A percentile compares a stretch with the other conserved stretches of the same genome.
These are phyloP conservation scores for Phragmatobia fuliginosa DNA, from an alignment of 2,888 invertebrate genomes.

Conservation along the genomic window DNA sequence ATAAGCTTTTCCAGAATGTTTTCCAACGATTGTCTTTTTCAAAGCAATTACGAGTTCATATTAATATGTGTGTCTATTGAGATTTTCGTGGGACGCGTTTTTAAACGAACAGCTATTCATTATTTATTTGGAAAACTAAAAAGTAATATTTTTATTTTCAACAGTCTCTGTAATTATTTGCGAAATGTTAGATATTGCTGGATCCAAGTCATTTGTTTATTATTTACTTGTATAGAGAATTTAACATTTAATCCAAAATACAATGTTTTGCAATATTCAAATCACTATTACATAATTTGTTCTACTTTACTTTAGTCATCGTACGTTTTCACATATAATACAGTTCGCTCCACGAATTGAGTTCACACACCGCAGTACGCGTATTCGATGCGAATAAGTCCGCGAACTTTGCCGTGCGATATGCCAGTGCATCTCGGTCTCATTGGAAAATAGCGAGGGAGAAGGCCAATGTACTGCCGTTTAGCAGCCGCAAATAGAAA, in stretches of 20 bases:
- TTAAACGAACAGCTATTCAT: neutral
- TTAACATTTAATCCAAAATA: slow-evolving; percentile 20
- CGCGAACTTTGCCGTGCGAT: slow-evolving; percentile 59
- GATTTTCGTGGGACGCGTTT: too few species aligned
- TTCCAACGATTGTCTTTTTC: neutral
- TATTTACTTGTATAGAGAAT: neutral
- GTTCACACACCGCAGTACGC: slow-evolving; percentile 45
- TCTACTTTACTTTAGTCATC: slow-evolving; percentile 38
- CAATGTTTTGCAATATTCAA: slow-evolving; percentile 31
- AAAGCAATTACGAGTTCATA: too few species aligned
- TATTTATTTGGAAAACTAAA: neutral
- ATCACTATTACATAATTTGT: slow-evolving; percentile 49
- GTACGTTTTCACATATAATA: slow-evolving; percentile 42
- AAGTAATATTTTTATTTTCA: neutral
- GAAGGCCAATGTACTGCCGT: slow-evolving; percentile 81
- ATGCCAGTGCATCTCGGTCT: slow-evolving; percentile 67
- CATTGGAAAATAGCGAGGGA: slow-evolving; percentile 76
- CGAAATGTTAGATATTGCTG: neutral
- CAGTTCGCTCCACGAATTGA: slow-evolving; percentile 44
- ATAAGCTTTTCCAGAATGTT: neutral
- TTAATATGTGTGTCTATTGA: too few species aligned
- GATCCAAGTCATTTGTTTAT: neutral
- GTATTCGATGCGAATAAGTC: slow-evolving; percentile 57
- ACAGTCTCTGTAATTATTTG: neutral
- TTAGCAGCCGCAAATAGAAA: slow-evolving; percentile 78